Percentiles rank a stretch among this genome's conserved stretches.
Evolutionary conservation across 2,888 invertebrate species (phyloP).

Genomic region (Phymatocera aterrima): DNA sequence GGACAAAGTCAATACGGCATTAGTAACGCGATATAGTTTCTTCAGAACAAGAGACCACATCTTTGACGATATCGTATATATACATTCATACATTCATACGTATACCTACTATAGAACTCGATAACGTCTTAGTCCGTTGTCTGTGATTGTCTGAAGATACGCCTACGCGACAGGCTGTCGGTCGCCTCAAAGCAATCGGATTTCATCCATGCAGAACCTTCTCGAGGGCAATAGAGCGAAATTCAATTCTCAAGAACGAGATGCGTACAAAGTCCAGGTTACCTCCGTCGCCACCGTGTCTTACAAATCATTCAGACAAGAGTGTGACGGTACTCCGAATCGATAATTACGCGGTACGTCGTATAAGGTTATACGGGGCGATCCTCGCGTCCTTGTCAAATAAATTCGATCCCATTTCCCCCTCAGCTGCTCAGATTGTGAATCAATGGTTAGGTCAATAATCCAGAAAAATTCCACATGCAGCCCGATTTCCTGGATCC

Average conservation of each 20-base stretch:
- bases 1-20: no score
- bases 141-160: background rate
- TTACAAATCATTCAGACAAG: conserved; percentile 27
- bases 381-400: background rate
- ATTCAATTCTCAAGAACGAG: background rate
- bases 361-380: background rate
- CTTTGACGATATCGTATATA: no score
- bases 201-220: conserved; percentile 24
- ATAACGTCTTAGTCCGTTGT: background rate
- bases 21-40: background rate
- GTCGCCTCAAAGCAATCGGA: conserved; percentile 18
- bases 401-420: background rate
- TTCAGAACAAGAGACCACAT: background rate
- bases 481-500: background rate
- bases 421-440: no score
- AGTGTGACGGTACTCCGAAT: conserved; percentile 16
- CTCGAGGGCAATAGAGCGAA: conserved; percentile 31
- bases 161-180: background rate
- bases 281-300: conserved; percentile 1
- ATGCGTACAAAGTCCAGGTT: background rate
- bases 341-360: conserved; percentile 2
- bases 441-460: background rate
- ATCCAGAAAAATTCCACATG: background rate
- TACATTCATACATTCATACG: no score
- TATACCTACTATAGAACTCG: background rate